Conservation (phyloP, 1,140 invertebrate genomes). For the Lerema accius region DNA sequence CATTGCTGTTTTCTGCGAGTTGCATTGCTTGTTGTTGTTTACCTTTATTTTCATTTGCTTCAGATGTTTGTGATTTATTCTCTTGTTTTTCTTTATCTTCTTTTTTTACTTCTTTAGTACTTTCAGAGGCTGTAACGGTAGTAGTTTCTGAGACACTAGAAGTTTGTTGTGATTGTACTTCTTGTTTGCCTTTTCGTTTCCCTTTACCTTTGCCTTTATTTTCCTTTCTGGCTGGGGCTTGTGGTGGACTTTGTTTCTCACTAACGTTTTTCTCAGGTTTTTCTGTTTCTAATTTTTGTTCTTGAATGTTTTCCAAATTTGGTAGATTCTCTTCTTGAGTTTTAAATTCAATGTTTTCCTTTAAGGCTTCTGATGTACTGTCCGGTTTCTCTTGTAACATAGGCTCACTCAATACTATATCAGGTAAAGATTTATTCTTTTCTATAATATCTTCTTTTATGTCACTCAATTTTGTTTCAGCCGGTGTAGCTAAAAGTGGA, state of each 20-base stretch:
- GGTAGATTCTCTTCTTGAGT: neutral
- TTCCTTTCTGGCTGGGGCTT: slow-evolving; percentile 57
- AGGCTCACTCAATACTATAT: neutral
- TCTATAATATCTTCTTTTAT: slow-evolving; percentile 26
- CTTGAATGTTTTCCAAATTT: slow-evolving; percentile 9
- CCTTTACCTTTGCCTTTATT: slow-evolving; percentile 67
- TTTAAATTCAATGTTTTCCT: slow-evolving; percentile 7
- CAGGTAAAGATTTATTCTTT: neutral
- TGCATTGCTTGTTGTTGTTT: slow-evolving; percentile 61
- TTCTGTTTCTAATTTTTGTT: neutral
- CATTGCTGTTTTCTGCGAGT: slow-evolving; percentile 8
- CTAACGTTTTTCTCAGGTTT: slow-evolving; percentile 4
- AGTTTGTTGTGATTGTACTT: slow-evolving; percentile 31
- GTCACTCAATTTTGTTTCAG: slow-evolving; percentile 12
- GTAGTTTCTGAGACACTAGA: slow-evolving; percentile 18
- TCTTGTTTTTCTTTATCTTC: slow-evolving; percentile 55
- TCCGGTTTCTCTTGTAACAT: neutral
- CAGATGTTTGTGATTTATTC: slow-evolving; percentile 40
- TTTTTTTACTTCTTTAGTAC: slow-evolving; percentile 44
- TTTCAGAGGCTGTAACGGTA: slow-evolving; percentile 29
- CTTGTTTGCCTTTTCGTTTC: slow-evolving; percentile 66
- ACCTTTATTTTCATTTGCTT: slow-evolving; percentile 48
- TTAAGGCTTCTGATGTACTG: neutral
- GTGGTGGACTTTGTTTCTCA: neutral
- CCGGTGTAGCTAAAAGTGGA: neutral